Conservation (phyloP, 1,140 invertebrate genomes). For the Acyrthosiphon pisum region DNA sequence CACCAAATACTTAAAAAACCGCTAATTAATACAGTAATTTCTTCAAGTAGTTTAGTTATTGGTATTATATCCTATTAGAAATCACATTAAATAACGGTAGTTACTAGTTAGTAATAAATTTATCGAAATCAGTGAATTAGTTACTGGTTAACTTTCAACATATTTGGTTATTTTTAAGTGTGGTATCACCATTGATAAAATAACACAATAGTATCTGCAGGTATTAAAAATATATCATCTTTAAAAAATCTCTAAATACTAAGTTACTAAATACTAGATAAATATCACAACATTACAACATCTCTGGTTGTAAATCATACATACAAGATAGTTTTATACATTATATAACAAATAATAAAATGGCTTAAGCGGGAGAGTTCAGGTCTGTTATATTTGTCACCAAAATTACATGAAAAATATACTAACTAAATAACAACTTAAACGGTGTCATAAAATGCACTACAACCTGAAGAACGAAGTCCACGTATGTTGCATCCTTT, state of each 20-base stretch:
- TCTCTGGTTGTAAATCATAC: slow-evolving; percentile 14
- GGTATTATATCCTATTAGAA: background rate
- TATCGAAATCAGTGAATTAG: background rate
- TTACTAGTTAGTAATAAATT: too few relatives aligned
- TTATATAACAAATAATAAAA: background rate
- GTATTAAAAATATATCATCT: background rate
- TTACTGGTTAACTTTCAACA: background rate
- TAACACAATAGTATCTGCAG: background rate
- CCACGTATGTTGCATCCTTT: background rate
- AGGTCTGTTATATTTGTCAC: slow-evolving; percentile 23
- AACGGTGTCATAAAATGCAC: background rate
- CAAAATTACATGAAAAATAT: background rate
- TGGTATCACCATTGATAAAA: background rate
- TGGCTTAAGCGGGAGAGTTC: background rate
- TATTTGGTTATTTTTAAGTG: background rate
- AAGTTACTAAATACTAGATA: slow-evolving; percentile 43
- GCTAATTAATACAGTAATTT: background rate
- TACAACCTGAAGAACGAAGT: slow-evolving; percentile 37
- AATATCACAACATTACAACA: slow-evolving; percentile 46
- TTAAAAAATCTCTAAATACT: background rate
- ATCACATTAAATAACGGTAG: too few relatives aligned
- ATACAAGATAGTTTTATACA: slow-evolving; percentile 6
- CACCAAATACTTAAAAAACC: background rate
- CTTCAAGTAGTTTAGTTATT: background rate
- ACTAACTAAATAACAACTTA: background rate